Evolutionary conservation across 2,797 vertebrate species (phyloP), one percentile per base, ranked within the genome.

Genomic region (Ctenochaetus hawaiiensis): DNA sequence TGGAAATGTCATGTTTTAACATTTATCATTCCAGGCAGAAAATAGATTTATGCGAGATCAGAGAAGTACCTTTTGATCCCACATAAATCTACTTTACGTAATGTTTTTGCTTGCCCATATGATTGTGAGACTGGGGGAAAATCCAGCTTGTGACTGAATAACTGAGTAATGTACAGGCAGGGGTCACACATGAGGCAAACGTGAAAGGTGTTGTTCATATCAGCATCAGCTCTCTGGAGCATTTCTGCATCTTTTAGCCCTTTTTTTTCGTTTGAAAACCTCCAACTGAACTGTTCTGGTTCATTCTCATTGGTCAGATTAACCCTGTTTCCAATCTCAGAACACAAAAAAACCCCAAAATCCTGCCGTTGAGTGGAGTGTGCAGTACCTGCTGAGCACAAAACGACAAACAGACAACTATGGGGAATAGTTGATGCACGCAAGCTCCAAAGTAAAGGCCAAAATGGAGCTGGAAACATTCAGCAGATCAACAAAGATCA

Each of bases 1-100:
- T 49, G 43, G 43, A 68, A 47, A 64, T 56, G 26, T 12, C 66
- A 18, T 44, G 48, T 63, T 45, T 51, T 51, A 68, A 57, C 11
- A 10, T 39, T 26, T 45, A 48, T 61, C 49, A 61, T 41, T 43
- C 41, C 9, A 13, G 18, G 34, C 30, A 57, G 6, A 64, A 59
- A 48, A 72, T 6, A 49, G 30, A 48, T 3, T 4, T 10, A 44
- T 39, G 26, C 39, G 44, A 51, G 14, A 20, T 63, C 18, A 48
- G 22, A 49, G 16, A 60, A 59, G 22, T 53, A 59, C 8, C 52
- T 57, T 34, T 34, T 34, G 30, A 34, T 34, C 30, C 30, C 30
- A 34, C 30, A 34, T 34, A 34, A 34, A 34, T 34, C 30, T 34
- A 34, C 30, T 34, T 34, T 34, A 34, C 30, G 30, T 34, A 34